Conservation (phyloP, 2,797 vertebrate species). For the Cephalopachus bancanus region DNA sequence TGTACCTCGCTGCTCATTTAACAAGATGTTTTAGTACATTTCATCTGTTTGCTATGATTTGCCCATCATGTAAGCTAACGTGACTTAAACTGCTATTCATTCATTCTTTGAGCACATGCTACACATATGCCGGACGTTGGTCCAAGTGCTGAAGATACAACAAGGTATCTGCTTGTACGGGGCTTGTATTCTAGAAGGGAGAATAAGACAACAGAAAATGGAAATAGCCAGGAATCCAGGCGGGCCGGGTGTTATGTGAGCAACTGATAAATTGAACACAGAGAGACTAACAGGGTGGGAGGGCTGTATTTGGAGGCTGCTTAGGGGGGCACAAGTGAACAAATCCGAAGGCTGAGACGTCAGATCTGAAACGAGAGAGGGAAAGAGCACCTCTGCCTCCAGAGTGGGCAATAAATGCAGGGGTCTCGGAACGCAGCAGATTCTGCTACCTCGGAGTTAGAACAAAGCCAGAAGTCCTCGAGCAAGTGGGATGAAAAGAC, state of each 20-base stretch:
- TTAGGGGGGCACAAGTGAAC: neutral
- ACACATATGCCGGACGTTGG: neutral
- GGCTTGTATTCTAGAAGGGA: neutral
- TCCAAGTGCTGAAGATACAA: neutral
- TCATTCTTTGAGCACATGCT: neutral
- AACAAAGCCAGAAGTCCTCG: neutral
- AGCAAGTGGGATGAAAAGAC: neutral
- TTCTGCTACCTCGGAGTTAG: neutral
- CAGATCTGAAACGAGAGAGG: neutral
- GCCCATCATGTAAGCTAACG: neutral
- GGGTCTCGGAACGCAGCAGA: neutral
- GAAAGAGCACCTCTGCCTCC: accelerated
- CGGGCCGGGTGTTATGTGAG: neutral
- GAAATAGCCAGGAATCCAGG: neutral
- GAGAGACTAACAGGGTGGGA: neutral
- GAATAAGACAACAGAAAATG: neutral
- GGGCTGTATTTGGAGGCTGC: neutral
- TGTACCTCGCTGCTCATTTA: neutral
- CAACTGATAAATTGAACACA: neutral
- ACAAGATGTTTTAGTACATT: neutral
- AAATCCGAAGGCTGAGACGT: neutral
- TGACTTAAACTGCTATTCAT: neutral
- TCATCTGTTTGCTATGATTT: neutral
- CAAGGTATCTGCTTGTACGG: accelerated
- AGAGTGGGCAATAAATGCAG: neutral